Percentiles rank a stretch among this genome's conserved stretches.
These are phyloP conservation scores for Rousettus leschenaultii DNA, from an alignment of 2,113 vertebrate genomes.

Conservation along the genomic window DNA sequence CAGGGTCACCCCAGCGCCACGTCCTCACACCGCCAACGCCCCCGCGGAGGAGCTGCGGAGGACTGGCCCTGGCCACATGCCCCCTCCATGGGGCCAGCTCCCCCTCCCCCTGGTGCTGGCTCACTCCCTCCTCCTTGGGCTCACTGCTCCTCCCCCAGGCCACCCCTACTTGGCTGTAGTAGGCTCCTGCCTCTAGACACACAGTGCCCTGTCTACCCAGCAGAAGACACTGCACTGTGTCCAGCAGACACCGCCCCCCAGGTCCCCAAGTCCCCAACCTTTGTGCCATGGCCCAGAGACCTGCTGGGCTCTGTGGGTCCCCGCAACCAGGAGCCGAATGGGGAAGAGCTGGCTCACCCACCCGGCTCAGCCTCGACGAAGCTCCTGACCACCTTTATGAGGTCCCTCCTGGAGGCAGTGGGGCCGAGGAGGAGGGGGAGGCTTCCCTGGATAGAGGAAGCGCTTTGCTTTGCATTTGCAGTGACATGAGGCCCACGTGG, in stretches of 20 bases:
- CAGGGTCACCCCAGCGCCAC: accelerated
- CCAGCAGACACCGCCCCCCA: accelerated
- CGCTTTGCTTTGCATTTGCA: accelerated
- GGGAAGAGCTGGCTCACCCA: background rate
- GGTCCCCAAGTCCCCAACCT: background rate
- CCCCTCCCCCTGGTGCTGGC: too few species aligned
- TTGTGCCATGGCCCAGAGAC: background rate
- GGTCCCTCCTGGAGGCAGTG: background rate
- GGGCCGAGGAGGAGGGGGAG: too few species aligned
- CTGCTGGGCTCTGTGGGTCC: background rate
- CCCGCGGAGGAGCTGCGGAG: accelerated
- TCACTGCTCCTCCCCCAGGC: background rate
- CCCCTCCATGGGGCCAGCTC: background rate
- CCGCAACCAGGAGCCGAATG: accelerated
- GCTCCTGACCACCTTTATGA: background rate
- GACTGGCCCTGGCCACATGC: accelerated
- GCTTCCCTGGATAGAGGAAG: too few species aligned
- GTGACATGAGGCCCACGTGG: too few species aligned
- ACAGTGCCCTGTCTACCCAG: conserved; percentile 25
- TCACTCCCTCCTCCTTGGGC: background rate
- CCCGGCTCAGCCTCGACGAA: too few species aligned
- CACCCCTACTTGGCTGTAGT: conserved; percentile 5
- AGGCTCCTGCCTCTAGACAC: conserved; percentile 28
- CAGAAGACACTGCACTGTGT: background rate
- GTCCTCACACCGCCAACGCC: background rate